Conservation (phyloP, 2,888 invertebrate genomes). For the Drosophila leonis region DNA sequence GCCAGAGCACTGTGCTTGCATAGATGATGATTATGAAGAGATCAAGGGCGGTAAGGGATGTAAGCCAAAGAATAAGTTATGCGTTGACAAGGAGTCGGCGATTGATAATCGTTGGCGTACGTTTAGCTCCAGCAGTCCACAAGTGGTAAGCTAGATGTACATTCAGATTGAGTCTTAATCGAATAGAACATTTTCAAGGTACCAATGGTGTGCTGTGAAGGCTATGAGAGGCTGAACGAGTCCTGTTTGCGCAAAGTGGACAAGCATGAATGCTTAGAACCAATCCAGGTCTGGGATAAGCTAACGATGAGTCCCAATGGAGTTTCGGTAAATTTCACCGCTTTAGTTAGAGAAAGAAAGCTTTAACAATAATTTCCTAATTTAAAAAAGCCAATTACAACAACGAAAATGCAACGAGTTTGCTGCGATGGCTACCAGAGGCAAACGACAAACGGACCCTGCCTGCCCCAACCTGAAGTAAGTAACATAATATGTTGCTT, state of each 20-base stretch:
- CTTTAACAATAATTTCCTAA: not conserved
- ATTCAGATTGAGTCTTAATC: not conserved
- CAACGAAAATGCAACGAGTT: conserved; percentile 4
- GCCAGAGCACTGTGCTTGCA: conserved; percentile 14
- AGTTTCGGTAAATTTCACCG: not conserved
- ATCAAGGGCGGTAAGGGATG: not conserved
- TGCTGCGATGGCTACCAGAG: conserved; percentile 47
- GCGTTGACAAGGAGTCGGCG: not conserved
- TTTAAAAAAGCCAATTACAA: not conserved
- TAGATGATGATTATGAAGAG: not conserved
- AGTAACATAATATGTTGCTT: not conserved
- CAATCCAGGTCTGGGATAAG: not conserved
- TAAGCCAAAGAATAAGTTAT: not conserved
- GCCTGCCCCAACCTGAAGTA: conserved; percentile 19
- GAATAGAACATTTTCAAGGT: not conserved
- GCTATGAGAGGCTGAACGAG: conserved; percentile 10
- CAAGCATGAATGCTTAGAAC: not conserved
- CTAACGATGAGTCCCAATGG: not conserved
- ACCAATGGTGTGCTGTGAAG: conserved; percentile 1
- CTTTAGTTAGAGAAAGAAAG: no score
- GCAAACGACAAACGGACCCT: conserved; percentile 3
- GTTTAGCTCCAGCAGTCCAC: not conserved
- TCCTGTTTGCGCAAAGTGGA: conserved; percentile 5
- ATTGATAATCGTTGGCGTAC: not conserved
- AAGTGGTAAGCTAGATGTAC: not conserved